Conservation (phyloP, 2,888 invertebrate species). For the Xylota sylvarum region DNA sequence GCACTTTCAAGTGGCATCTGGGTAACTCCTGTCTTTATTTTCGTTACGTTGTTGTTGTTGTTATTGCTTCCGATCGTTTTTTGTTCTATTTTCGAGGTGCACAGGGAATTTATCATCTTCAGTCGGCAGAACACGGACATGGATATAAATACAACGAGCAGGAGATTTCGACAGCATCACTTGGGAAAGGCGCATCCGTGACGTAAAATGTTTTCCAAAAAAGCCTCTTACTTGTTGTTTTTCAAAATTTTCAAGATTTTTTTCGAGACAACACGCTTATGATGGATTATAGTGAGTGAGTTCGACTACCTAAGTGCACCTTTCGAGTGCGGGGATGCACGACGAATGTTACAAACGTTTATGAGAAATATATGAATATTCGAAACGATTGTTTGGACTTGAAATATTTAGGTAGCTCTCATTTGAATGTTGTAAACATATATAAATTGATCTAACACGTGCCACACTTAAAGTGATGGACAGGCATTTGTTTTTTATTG, state of each 20-base stretch:
- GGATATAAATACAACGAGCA: slow-evolving; percentile 39
- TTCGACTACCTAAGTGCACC: slow-evolving; percentile 37
- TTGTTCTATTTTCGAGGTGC: slow-evolving; percentile 51
- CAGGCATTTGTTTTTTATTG: slow-evolving; percentile 59
- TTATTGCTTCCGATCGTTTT: slow-evolving; percentile 20
- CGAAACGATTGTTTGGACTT: slow-evolving; percentile 50
- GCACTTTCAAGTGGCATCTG: slow-evolving; percentile 59
- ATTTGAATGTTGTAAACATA: slow-evolving; percentile 29
- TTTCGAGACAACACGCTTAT: slow-evolving; percentile 23
- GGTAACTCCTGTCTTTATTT: slow-evolving; percentile 52
- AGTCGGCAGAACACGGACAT: slow-evolving; percentile 9
- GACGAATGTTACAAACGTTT: neutral
- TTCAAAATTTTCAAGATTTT: slow-evolving; percentile 7
- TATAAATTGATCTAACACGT: slow-evolving; percentile 67
- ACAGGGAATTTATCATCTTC: slow-evolving; percentile 54
- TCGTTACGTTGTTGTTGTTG: slow-evolving; percentile 26
- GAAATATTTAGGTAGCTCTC: slow-evolving; percentile 48
- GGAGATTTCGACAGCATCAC: slow-evolving; percentile 29
- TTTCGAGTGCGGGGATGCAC: neutral
- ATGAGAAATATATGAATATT: slow-evolving; percentile 59
- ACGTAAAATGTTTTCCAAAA: slow-evolving; percentile 26
- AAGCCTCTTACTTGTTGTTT: slow-evolving; percentile 3
- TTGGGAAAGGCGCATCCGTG: slow-evolving; percentile 52
- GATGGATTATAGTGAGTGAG: slow-evolving; percentile 51
- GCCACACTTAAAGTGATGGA: slow-evolving; percentile 72